Conservation (phyloP, 2,113 vertebrate species). For the Acanthisitta chloris region DNA sequence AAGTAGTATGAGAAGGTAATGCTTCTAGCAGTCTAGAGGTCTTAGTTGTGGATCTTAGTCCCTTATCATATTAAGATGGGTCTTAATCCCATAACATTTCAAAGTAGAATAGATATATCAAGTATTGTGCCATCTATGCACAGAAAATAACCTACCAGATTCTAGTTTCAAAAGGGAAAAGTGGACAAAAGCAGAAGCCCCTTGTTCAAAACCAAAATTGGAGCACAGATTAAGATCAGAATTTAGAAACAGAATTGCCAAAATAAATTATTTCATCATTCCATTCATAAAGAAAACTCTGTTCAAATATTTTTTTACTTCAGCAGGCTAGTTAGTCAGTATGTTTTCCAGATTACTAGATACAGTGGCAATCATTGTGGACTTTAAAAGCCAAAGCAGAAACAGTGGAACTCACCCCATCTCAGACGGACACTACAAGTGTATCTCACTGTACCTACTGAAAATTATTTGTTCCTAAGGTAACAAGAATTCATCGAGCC, state of each 20-base stretch:
- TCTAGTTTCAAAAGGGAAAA: not conserved
- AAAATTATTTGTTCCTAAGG: not conserved
- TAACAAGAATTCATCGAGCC: not conserved
- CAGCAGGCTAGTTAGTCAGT: no score
- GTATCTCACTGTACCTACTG: not conserved
- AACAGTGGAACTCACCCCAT: not conserved
- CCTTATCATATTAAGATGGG: not conserved
- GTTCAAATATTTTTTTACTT: accelerated
- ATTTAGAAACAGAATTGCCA: not conserved
- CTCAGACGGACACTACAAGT: not conserved
- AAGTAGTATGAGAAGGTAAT: not conserved
- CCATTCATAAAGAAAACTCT: not conserved
- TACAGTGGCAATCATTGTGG: not conserved
- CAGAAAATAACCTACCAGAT: not conserved
- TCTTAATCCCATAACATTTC: not conserved
- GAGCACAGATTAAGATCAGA: not conserved
- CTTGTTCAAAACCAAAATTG: not conserved
- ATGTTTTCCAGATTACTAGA: not conserved
- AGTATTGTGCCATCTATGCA: not conserved
- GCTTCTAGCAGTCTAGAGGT: not conserved
- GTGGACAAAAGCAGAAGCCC: not conserved
- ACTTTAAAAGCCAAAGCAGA: not conserved
- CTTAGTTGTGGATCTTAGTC: not conserved
- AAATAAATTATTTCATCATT: not conserved
- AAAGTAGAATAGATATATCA: not conserved